These are phyloP conservation scores for Lasiurus borealis DNA, from an alignment of 2,113 vertebrate genomes.

Conservation along the genomic window DNA sequence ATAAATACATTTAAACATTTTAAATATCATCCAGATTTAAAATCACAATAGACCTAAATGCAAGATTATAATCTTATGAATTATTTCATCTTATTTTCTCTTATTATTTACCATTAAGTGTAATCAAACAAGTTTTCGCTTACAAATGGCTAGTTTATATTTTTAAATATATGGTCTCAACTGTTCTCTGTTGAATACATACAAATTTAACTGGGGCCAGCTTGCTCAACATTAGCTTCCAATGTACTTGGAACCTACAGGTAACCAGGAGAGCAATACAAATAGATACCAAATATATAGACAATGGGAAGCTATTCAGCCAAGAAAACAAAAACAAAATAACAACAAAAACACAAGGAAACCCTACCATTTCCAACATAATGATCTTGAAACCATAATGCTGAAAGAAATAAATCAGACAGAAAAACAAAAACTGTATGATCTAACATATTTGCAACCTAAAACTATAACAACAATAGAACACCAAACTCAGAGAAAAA, in stretches of 20 bases:
- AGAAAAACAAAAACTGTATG: neutral
- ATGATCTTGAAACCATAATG: neutral
- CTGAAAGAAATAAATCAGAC: neutral
- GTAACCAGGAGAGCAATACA: neutral
- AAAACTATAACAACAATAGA: neutral
- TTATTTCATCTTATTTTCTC: conserved; percentile 13
- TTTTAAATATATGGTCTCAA: neutral
- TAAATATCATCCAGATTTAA: neutral
- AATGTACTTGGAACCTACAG: neutral
- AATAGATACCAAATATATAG: neutral
- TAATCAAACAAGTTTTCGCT: neutral
- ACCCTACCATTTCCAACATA: neutral
- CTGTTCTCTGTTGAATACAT: neutral
- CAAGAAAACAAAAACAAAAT: neutral
- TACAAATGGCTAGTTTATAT: neutral
- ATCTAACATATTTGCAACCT: neutral
- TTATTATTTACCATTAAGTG: neutral
- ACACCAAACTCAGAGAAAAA: neutral
- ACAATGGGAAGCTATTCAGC: neutral
- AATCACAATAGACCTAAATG: neutral
- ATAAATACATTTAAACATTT: neutral
- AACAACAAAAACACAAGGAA: neutral
- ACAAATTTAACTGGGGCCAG: neutral
- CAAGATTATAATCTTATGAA: neutral
- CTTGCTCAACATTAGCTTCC: neutral